Evolutionary conservation across 2,888 invertebrate genomes (phyloP), one percentile per base, ranked within the genome.

Genomic region (Drosophila siamana): DNA sequence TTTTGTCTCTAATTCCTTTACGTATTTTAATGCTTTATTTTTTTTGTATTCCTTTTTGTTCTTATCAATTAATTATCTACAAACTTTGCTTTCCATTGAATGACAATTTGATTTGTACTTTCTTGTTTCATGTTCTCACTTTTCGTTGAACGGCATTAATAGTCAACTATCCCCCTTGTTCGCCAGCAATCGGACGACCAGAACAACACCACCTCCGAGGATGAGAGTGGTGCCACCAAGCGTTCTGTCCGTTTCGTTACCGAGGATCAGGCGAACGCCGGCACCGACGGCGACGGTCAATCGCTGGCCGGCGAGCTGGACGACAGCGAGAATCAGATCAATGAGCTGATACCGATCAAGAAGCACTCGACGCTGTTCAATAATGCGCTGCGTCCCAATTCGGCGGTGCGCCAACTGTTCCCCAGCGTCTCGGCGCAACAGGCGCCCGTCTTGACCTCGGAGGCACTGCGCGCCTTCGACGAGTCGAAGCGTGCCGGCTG

Each of bases 381-480:
- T 65, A 92, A 92, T 68, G 91, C 92, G 9, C 69, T 92, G 60
- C 89, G 92, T 52, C 92, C 96, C 5, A 97, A 96, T 91, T 97
- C 97, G 0, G 97, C 97, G 2, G 96, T 97, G 6, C 94, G 97
- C 60, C 97, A 97, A 89, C 92, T 97, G 54, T 97, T 97, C 91
- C 97, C 96, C 19, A 94, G 94, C 83, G 94, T 94, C 28, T 86
- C 87, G 33, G 94, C 94, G 2, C 96, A 96, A 8, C 95, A 95
- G 38, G 86, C 91, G 7, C 91, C 93, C 91, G 90, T 93, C 94
- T 69, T 96, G 56, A 96, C 96, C 11, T 95, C 96, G 11, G 96
- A 97, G 91, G 95, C 95, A n/a, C 91, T 96, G 55, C 94, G 95
- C 83, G 94, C 95, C 1, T 95, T 95, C 82, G 95, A 95, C 76